Evolutionary conservation across 2,797 vertebrate genomes (phyloP), one percentile per base, ranked within the genome.

Genomic region (Gallirallus australis): DNA sequence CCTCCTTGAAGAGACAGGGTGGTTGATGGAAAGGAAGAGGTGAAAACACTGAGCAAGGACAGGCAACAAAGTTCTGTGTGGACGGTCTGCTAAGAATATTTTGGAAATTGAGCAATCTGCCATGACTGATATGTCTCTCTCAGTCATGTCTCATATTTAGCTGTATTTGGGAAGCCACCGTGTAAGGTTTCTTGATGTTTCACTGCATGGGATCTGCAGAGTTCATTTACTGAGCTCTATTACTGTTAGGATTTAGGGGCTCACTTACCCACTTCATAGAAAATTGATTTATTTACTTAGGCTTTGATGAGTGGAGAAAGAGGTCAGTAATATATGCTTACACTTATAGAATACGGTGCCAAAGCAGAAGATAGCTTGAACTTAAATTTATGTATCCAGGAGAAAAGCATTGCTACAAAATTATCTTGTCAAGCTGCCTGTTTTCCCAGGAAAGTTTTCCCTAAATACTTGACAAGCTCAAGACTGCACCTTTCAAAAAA

Each of bases 401-500:
- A 94, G 90, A 93, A 93, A 95, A 89, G 94, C 90, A 90, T 30
- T 94, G 91, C 94, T 95, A 89, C 92, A 94, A 89, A 95, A 95
- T 96, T 94, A 96, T 95, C 95, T 93, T 40, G 35, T 89, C 94
- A 95, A 96, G 94, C 96, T 95, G 95, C 94, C 93, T 95, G 93
- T 92, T 97, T 97, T 96, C 96, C 95, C 90, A 93, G 93, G 94
- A 91, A 96, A 95, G 94, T 95, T 96, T 96, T 95, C 95, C 95
- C 90, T 94, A 97, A 96, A 97, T 95, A 97, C 89, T 87, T 96
- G 95, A 96, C 95, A 96, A 97, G 95, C 94, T 95, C 96, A 97
- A 97, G 93, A 96, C 93, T 96, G 96, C 95, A 96, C 96, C 96
- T 97, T 96, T 96, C 96, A 97, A 96, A 97, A 97, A 95, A 95